A percentile compares a stretch with the other conserved stretches of the same genome.
These are phyloP conservation scores for Catostomus latipinnis DNA, from an alignment of 2,797 vertebrate genomes.

Conservation along the genomic window DNA sequence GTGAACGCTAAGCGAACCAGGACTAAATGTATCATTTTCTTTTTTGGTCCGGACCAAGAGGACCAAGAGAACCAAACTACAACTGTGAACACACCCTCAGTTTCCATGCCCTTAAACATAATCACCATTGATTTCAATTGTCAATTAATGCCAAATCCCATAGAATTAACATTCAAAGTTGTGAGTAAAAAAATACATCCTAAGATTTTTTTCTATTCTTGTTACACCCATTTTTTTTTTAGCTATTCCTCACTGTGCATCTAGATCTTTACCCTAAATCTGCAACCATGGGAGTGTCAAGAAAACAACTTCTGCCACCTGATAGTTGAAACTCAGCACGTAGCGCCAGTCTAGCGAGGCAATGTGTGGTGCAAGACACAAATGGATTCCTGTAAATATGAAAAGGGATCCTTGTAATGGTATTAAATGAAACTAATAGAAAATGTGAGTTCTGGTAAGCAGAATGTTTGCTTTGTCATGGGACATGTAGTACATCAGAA, in stretches of 20 bases:
- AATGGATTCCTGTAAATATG: not conserved
- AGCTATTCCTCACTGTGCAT: not conserved
- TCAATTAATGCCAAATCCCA: not conserved
- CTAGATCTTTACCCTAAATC: too few relatives aligned
- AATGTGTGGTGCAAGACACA: not conserved
- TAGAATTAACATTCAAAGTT: not conserved
- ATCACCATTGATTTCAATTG: not conserved
- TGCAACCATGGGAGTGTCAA: too few relatives aligned
- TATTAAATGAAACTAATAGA: not conserved
- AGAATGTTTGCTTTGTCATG: not conserved
- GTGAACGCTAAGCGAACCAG: too few relatives aligned
- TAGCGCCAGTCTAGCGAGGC: not conserved
- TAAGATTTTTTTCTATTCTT: not conserved
- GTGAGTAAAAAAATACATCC: not conserved
- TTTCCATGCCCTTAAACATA: not conserved
- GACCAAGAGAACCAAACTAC: too few relatives aligned
- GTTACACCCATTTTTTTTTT: too few relatives aligned
- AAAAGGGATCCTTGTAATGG: not conserved
- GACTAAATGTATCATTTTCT: too few relatives aligned
- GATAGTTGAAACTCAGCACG: not conserved
- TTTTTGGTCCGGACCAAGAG: too few relatives aligned
- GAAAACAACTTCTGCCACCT: not conserved
- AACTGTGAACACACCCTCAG: too few relatives aligned
- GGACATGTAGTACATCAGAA: not conserved
- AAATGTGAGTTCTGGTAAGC: not conserved